phyloP scores from a whole-genome alignment of 2,113 vertebrate genomes.

The Furnarius figulus region DNA sequence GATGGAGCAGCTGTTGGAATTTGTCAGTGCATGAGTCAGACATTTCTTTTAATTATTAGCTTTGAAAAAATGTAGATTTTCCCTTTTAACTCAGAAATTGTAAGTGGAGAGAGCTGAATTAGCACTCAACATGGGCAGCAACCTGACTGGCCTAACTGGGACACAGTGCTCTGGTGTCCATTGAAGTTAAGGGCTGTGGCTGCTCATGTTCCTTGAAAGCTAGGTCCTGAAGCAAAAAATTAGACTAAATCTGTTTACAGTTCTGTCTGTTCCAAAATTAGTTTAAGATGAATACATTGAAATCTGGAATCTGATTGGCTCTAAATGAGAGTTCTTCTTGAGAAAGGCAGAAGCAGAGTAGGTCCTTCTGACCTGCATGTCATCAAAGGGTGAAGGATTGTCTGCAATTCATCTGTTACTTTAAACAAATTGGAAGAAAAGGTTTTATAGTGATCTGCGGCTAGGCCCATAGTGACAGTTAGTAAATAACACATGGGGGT shows the following conservation, averaged over 20 bases:
- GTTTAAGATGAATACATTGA: background rate
- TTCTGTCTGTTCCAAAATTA: background rate
- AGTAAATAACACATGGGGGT: background rate
- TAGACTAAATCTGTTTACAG: background rate
- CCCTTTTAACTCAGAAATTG: background rate
- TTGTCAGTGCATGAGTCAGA: background rate
- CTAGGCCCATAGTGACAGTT: background rate
- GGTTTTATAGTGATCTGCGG: background rate
- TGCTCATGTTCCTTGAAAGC: background rate
- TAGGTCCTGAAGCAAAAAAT: background rate
- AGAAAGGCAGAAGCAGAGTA: background rate
- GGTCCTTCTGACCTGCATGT: background rate
- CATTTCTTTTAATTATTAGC: background rate
- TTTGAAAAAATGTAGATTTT: background rate
- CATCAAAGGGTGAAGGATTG: background rate
- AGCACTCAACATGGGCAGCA: background rate
- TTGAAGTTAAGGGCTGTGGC: background rate
- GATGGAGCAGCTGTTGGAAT: constrained; percentile 14
- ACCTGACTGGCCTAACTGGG: background rate
- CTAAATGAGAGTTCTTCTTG: background rate
- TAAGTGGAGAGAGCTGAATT: background rate
- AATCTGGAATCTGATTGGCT: background rate
- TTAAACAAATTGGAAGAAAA: background rate
- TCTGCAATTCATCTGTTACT: background rate
- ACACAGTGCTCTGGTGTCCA: background rate